Base-by-base conservation (phyloP, 2,797 vertebrate genomes). In the Leptoclinus maculatus region DNA sequence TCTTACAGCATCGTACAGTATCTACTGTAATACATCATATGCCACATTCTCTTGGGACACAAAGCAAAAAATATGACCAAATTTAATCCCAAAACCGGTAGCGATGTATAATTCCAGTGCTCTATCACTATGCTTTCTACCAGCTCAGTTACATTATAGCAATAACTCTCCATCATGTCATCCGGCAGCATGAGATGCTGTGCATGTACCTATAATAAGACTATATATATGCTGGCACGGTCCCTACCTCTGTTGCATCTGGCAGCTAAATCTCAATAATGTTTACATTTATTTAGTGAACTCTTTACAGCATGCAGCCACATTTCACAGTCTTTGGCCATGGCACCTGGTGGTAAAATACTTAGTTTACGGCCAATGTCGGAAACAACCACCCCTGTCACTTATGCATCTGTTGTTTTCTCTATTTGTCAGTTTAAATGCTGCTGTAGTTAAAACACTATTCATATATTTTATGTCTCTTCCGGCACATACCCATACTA, bases 191-290 rank as follows among this genome's bases (percentile, higher is more conserved):
- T 25, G 39, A 58, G 71, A 71, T 21, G 16, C 14, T 27, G 41
- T n/a, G 23, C 71, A 59, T 51, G 64, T 29, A 43, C 51, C 59
- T 67, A 62, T 81, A 80, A 80, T 76, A 60, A 70, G 47, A 84
- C 79, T 56, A 79, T 85, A 73, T 84, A 71, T 72, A 84, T 86
- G 47, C 72, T 57, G 49, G 77, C 38, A 66, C 34, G 4, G 41
- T 14, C 32, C 62, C 43, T 34, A 39, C 75, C 66, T 70, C 68
- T 21, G 43, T 19, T 64, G 23, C 21, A 72, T 65, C 72, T 23
- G 36, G 53, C 72, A 80, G 47, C 54, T 82, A 59, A 38, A 77
- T 77, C 74, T 76, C 76, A 74, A 47, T 72, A 63, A 77, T 70
- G 68, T 80, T 84, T 76, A 60, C 27, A 76, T 76, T 66, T 67